phyloP scores from a whole-genome alignment of 2,797 vertebrate species.

The Siniperca scherzeri region DNA sequence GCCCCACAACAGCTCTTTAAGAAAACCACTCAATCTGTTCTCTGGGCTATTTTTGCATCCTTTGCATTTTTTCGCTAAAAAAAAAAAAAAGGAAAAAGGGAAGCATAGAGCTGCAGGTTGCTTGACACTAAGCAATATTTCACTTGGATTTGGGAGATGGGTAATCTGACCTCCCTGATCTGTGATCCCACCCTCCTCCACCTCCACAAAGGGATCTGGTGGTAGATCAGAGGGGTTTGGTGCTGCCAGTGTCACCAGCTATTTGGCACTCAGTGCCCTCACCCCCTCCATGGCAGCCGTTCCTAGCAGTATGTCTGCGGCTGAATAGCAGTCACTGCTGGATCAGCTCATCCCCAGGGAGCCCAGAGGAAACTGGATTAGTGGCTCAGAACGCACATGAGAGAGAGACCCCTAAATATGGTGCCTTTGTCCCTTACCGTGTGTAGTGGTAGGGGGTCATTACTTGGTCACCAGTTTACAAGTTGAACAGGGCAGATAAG shows the following conservation, averaged over 20 bases:
- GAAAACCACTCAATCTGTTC: conserved; percentile 78
- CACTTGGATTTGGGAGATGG: neutral
- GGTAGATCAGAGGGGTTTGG: conserved; percentile 61
- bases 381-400: conserved; percentile 44
- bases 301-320: conserved; percentile 44
- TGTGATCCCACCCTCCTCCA: conserved; percentile 19
- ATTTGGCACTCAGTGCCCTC: conserved; percentile 56
- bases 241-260: conserved; percentile 53
- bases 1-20: conserved; percentile 74
- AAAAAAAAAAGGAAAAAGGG: neutral
- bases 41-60: conserved; percentile 64
- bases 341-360: conserved; percentile 64
- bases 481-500: conserved; percentile 31
- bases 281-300: conserved; percentile 33
- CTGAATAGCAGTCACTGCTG: conserved; percentile 50
- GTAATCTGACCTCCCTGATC: conserved; percentile 7
- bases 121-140: conserved; percentile 6
- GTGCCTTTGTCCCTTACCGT: conserved; percentile 44
- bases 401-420: conserved; percentile 38
- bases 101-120: conserved; percentile 5
- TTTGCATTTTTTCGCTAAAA: conserved; percentile 32
- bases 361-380: conserved; percentile 71
- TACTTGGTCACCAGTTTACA: conserved; percentile 66
- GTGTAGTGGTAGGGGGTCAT: conserved; percentile 47
- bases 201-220: conserved; percentile 54